Evolutionary conservation across 2,888 invertebrate species (phyloP), one percentile per base, ranked within the genome.

Genomic region (Myopa testacea): DNA sequence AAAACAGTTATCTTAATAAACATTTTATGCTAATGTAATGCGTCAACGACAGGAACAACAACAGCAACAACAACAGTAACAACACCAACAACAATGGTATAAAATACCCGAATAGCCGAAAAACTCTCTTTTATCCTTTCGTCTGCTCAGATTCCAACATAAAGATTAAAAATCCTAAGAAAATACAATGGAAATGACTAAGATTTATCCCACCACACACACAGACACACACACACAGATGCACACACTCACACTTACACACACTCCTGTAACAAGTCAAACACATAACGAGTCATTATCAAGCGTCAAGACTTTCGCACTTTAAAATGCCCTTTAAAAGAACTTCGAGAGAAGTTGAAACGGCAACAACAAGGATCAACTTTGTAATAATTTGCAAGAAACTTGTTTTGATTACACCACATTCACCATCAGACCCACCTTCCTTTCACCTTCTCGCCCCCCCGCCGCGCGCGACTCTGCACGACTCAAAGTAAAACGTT

Each of bases 1-100:
- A 82, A 83, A 84, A 79, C 81, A 82, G 83, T 85, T 85, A 85
- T 86, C 85, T 86, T 85, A 86, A 86, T 86, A 84, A 85, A 84
- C 82, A 85, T 85, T 86, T 85, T 85, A 86, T 86, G 86, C 82
- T 81, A 82, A 82, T 82, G 83, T 83, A 82, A 83, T 82, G 81
- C 81, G 80, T 80, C 65, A 68, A 67, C 67, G 67, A 73, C 55
- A 74, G 62, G 50, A 69, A 14, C 63, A 26, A 75, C 60, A 68
- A 68, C 68, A 68, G 45, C 67, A 70, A 65, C 72, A 14, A 38
- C 14, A 68, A 26, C 55, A 63, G 19, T 16, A 63, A 65, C 34
- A 52, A 55, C 45, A 45, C 45, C 6, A 8, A 8, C 45, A 10
- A 45, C 6, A 45, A 45, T 8, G 10, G 45, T 10, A 45, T 6